Conservation (phyloP, 2,888 invertebrate genomes). For the Acanthopleura granulata region DNA sequence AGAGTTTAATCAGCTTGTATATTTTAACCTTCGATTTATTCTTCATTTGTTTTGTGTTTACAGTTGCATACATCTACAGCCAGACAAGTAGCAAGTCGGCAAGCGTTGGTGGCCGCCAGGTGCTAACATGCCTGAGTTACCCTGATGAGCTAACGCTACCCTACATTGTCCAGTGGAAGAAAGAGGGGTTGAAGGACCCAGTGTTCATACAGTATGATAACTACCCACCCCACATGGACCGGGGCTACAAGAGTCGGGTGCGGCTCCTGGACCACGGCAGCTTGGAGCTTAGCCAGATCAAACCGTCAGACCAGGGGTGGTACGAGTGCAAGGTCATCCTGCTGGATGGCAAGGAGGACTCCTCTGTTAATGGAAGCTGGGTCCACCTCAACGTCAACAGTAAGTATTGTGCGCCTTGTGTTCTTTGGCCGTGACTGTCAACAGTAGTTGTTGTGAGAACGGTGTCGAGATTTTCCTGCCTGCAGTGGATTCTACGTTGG, state of each 20-base stretch:
- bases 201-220: constrained; percentile 99
- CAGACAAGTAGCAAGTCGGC: constrained; percentile 81
- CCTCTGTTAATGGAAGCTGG: constrained; percentile 89
- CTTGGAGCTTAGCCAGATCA: constrained; percentile 94
- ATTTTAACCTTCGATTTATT: no score
- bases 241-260: constrained; percentile 64
- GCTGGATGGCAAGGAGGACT: constrained; percentile 92
- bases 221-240: constrained; percentile 95
- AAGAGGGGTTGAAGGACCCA: constrained; percentile 88
- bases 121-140: constrained; percentile 98
- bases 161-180: constrained; percentile 99
- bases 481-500: no score
- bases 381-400: constrained; percentile 98
- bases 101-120: constrained; percentile 95
- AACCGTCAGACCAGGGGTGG: constrained; percentile 96
- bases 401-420: constrained; percentile 68
- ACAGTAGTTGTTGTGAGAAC: no score
- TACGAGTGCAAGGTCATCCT: constrained; percentile 95
- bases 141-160: constrained; percentile 95
- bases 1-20: no score
- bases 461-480: no score
- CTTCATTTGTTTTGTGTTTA: constrained; percentile 6
- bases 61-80: constrained; percentile 15
- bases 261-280: constrained; percentile 78
- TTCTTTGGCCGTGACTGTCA: no score